These are phyloP conservation scores for Muraenolepis orangiensis DNA, from an alignment of 2,797 vertebrate species.

Conservation along the genomic window DNA sequence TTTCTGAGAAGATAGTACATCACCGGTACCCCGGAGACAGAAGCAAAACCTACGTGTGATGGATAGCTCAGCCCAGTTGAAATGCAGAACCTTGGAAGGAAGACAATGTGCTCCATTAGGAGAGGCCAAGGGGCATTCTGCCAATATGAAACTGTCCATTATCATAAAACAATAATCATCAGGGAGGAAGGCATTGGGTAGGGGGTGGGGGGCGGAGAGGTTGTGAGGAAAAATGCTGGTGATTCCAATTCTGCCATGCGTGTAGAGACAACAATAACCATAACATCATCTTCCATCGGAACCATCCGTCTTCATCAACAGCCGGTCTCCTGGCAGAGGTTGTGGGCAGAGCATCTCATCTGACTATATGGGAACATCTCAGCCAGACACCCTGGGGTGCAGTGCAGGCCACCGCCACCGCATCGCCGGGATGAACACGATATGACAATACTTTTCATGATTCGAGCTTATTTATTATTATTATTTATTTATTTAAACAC, in stretches of 20 bases:
- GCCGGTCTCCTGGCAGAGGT: background rate
- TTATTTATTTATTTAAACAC: background rate
- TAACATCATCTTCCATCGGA: background rate
- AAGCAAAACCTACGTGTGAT: slow-evolving; percentile 58
- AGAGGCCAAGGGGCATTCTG: slow-evolving; percentile 50
- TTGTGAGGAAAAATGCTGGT: slow-evolving; percentile 39
- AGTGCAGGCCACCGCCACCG: background rate
- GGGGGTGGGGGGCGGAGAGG: slow-evolving; percentile 21
- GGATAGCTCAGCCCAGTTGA: slow-evolving; percentile 58
- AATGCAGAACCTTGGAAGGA: slow-evolving; percentile 62
- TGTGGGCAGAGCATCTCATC: background rate
- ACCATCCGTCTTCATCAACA: background rate
- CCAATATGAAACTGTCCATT: slow-evolving; percentile 54
- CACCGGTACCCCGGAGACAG: slow-evolving; percentile 59
- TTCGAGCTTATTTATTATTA: too few species aligned
- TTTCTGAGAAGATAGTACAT: slow-evolving; percentile 68
- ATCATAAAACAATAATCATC: slow-evolving; percentile 59
- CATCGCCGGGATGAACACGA: background rate
- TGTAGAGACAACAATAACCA: slow-evolving; percentile 32
- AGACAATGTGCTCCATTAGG: slow-evolving; percentile 45
- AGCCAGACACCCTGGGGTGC: background rate
- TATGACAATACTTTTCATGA: too few species aligned
- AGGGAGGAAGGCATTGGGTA: too few species aligned
- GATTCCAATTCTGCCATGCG: slow-evolving; percentile 51
- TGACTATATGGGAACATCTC: background rate